Evolutionary conservation across 2,113 vertebrate species (phyloP).

Genomic region (Gracilinanus agilis): DNA sequence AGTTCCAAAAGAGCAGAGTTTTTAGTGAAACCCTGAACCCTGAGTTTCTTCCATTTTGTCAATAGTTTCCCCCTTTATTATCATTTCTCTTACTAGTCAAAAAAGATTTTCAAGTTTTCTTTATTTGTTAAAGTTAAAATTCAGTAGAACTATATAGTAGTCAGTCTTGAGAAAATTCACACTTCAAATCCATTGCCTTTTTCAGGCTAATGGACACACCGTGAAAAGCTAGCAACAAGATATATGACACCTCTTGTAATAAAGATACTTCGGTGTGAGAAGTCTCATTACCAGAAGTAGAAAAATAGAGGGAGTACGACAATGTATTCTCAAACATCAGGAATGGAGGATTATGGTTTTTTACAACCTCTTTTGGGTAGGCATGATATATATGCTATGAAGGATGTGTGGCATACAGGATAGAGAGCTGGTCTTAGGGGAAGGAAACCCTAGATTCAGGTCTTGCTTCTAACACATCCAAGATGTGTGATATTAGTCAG

Average conservation of each 20-base stretch:
- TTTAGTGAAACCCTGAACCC: not conserved
- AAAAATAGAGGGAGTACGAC: not conserved
- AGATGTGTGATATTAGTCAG: not conserved
- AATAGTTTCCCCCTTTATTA: not conserved
- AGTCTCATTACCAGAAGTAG: not conserved
- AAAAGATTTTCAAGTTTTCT: slow-evolving; percentile 18
- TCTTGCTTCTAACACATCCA: not conserved
- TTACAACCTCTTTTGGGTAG: not conserved
- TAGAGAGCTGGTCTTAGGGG: not conserved
- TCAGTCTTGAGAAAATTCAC: slow-evolving; percentile 33
- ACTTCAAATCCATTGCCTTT: not conserved
- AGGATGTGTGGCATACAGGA: not conserved
- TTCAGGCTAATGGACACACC: not conserved
- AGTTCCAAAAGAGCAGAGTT: slow-evolving; percentile 1
- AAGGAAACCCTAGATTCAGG: not conserved
- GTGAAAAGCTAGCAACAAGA: not conserved
- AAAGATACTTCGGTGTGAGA: not conserved
- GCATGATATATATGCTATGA: not conserved
- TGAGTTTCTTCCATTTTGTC: not conserved
- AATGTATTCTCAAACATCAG: not conserved
- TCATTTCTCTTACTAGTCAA: slow-evolving; percentile 27
- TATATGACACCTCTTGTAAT: not conserved
- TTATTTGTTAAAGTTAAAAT: slow-evolving; percentile 14
- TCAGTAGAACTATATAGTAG: slow-evolving; percentile 26
- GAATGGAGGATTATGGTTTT: not conserved